phyloP scores from a whole-genome alignment of 92 coral and sea anemone genomes.

The Epizoanthus stellaris region DNA sequence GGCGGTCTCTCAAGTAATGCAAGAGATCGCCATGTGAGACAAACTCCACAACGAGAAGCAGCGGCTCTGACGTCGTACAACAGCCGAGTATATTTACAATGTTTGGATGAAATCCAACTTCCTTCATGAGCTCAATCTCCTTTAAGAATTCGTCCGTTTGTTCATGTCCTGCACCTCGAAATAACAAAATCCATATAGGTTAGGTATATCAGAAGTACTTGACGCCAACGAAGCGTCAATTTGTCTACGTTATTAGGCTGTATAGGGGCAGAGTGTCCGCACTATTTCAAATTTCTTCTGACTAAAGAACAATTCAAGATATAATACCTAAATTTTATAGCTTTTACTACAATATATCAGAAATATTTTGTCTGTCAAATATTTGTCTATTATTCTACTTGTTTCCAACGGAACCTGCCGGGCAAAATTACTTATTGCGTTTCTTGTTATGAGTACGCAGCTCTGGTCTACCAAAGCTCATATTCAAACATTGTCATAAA shows the following conservation, averaged over 20 bases:
- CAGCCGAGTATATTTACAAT: slow-evolving; percentile 34
- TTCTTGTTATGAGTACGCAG: too few species aligned
- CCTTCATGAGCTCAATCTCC: slow-evolving; percentile 32
- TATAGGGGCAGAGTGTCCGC: neutral
- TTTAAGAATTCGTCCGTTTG: slow-evolving; percentile 8
- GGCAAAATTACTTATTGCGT: too few species aligned
- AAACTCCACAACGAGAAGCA: slow-evolving; percentile 26
- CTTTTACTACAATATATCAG: too few species aligned
- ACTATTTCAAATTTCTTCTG: too few species aligned
- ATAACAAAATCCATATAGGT: neutral
- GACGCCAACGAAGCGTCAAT: neutral
- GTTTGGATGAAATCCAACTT: slow-evolving; percentile 30
- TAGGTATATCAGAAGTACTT: neutral
- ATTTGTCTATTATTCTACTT: too few species aligned
- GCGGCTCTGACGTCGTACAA: slow-evolving; percentile 6
- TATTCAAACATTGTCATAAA: too few species aligned
- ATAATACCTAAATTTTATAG: too few species aligned
- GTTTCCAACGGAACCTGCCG: too few species aligned
- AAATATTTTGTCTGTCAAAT: too few species aligned
- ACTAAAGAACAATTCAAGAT: too few species aligned
- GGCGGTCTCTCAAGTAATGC: slow-evolving; percentile 11
- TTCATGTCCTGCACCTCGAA: slow-evolving; percentile 11
- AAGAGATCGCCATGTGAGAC: slow-evolving; percentile 27
- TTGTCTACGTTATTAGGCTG: too few species aligned
- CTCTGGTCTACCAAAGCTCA: too few species aligned